Evolutionary conservation across 2,888 invertebrate species (phyloP).

Genomic region (Clepsis dumicolana): DNA sequence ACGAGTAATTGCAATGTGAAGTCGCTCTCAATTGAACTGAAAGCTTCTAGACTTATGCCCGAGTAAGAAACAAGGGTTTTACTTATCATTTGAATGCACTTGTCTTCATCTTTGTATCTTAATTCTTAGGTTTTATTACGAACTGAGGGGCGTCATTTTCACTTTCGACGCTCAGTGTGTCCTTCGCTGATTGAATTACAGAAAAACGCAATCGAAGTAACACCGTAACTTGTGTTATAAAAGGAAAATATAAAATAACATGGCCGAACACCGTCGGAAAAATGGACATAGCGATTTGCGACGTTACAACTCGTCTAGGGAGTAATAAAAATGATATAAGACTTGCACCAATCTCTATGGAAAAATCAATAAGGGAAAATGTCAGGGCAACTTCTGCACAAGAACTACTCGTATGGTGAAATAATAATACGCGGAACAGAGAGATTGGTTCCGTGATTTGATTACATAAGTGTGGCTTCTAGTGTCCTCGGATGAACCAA

Average conservation of each 20-base stretch:
- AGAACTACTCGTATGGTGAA: slow-evolving; percentile 4
- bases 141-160: too few species aligned
- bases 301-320: slow-evolving; percentile 64
- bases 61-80: background rate
- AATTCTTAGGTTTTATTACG: background rate
- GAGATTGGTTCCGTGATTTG: slow-evolving; percentile 5
- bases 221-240: slow-evolving; percentile 12
- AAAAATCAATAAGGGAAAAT: slow-evolving; percentile 73
- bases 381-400: slow-evolving; percentile 60
- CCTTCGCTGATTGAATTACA: too few species aligned
- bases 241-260: slow-evolving; percentile 17
- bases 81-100: background rate
- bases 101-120: background rate
- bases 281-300: slow-evolving; percentile 64
- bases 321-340: slow-evolving; percentile 76
- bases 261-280: slow-evolving; percentile 50
- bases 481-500: background rate
- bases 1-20: background rate
- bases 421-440: slow-evolving; percentile 2
- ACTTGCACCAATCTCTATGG: slow-evolving; percentile 61
- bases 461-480: slow-evolving; percentile 4
- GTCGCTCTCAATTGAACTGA: background rate
- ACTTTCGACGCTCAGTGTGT: too few species aligned
- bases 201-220: too few species aligned
- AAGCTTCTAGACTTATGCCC: background rate